phyloP scores from a whole-genome alignment of 2,113 vertebrate species.

The Sebastes fasciatus region DNA sequence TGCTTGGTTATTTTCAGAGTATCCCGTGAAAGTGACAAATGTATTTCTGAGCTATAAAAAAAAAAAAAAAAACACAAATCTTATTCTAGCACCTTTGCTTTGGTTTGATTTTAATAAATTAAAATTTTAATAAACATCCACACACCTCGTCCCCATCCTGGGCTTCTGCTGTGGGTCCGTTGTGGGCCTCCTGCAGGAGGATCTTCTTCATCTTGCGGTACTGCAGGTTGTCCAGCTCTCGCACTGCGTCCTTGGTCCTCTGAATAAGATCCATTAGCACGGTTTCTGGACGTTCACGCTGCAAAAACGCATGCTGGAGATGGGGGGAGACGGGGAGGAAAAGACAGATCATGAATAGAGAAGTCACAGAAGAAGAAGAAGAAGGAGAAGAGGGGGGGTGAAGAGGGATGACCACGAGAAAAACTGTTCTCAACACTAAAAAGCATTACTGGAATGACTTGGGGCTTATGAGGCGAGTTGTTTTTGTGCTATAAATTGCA shows the following conservation, averaged over 20 bases:
- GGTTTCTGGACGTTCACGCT: slow-evolving; percentile 89
- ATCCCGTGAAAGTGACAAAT: not conserved
- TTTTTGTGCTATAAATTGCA: not conserved
- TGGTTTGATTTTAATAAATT: not conserved
- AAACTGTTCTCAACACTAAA: not conserved
- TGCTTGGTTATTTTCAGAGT: slow-evolving; percentile 29
- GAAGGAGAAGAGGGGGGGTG: not conserved
- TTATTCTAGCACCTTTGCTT: not conserved
- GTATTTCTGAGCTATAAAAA: not conserved
- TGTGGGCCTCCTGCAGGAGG: slow-evolving; percentile 92
- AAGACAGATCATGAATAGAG: not conserved
- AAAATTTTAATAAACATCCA: slow-evolving; percentile 10
- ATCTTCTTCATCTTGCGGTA: slow-evolving; percentile 97
- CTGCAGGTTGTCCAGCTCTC: slow-evolving; percentile 93
- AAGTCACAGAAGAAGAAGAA: not conserved
- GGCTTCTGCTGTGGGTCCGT: slow-evolving; percentile 88
- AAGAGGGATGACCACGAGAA: not conserved
- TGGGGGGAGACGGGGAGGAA: not conserved
- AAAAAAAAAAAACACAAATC: not conserved
- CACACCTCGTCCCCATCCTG: slow-evolving; percentile 91
- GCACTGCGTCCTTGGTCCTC: slow-evolving; percentile 92
- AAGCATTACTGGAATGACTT: not conserved
- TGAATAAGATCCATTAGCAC: slow-evolving; percentile 92
- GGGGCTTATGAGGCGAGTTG: not conserved
- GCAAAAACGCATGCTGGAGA: slow-evolving; percentile 89